Conservation (phyloP, 2,888 invertebrate genomes). For the Ophioninae sp. region DNA sequence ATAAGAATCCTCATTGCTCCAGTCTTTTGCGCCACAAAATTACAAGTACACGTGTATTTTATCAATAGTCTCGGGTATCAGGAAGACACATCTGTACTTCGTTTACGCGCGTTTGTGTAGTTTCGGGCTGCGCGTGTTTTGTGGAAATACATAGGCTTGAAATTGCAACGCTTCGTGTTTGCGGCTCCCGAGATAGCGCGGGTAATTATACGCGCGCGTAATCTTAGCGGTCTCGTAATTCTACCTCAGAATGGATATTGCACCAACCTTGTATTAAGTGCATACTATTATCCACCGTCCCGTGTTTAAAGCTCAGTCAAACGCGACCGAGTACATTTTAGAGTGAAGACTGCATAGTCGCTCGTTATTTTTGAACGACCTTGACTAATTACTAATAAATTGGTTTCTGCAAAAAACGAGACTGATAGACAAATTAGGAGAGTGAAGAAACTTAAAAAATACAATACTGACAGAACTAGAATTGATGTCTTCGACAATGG, state of each 20-base stretch:
- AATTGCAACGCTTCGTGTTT: background rate
- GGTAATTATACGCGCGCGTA: conserved; percentile 38
- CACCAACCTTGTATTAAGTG: conserved; percentile 3
- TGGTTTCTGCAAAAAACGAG: background rate
- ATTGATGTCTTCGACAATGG: too few species aligned
- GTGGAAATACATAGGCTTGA: conserved; percentile 2
- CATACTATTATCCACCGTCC: background rate
- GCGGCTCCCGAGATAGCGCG: conserved; percentile 27
- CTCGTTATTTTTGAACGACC: background rate
- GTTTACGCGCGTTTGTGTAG: background rate
- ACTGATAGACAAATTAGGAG: background rate
- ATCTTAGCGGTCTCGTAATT: conserved; percentile 48
- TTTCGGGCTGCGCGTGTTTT: background rate
- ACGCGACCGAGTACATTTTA: background rate
- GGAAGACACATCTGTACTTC: background rate
- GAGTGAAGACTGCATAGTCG: background rate
- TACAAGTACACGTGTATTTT: background rate
- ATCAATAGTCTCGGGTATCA: background rate
- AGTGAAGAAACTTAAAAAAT: background rate
- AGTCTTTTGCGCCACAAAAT: background rate
- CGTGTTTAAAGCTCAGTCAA: background rate
- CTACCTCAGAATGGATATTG: conserved; percentile 31
- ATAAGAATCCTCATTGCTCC: background rate
- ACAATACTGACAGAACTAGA: too few species aligned
- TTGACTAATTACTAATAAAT: background rate